These are phyloP conservation scores for Siderastrea siderea DNA, from an alignment of 92 coral and sea anemone species.

Conservation along the genomic window DNA sequence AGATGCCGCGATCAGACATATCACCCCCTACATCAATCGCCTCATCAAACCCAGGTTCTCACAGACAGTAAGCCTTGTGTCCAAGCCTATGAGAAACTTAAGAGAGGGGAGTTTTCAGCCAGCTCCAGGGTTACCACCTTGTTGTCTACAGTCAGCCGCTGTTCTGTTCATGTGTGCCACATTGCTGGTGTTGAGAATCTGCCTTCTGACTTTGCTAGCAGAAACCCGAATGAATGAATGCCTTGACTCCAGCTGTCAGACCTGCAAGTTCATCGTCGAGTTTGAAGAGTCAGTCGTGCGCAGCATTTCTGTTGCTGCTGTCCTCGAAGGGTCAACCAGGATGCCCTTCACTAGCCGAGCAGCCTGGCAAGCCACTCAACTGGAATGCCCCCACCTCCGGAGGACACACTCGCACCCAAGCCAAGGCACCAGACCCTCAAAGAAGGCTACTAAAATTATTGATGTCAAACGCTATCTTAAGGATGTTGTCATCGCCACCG, in stretches of 20 bases:
- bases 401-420: not conserved
- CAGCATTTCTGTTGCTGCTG: conserved; percentile 4
- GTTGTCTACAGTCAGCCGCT: conserved; percentile 43
- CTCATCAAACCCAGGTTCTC: conserved; percentile 48
- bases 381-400: too few species aligned
- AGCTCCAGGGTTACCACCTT: conserved; percentile 53
- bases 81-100: too few species aligned
- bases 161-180: not conserved
- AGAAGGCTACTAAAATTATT: too few species aligned
- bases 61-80: conserved; percentile 42
- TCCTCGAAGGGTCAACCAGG: too few species aligned
- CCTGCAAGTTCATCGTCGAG: too few species aligned
- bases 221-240: conserved; percentile 18
- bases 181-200: conserved; percentile 14
- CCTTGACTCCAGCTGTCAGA: conserved; percentile 7
- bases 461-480: too few species aligned
- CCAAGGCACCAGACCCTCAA: not conserved
- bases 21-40: conserved; percentile 24
- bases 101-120: too few species aligned
- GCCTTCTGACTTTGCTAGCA: conserved; percentile 19
- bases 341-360: too few species aligned
- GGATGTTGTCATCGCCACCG: conserved; percentile 1
- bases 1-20: conserved; percentile 27
- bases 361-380: too few species aligned
- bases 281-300: too few species aligned